phyloP scores from a whole-genome alignment of 2,888 invertebrate genomes.

The Eupelmus urozonus region DNA sequence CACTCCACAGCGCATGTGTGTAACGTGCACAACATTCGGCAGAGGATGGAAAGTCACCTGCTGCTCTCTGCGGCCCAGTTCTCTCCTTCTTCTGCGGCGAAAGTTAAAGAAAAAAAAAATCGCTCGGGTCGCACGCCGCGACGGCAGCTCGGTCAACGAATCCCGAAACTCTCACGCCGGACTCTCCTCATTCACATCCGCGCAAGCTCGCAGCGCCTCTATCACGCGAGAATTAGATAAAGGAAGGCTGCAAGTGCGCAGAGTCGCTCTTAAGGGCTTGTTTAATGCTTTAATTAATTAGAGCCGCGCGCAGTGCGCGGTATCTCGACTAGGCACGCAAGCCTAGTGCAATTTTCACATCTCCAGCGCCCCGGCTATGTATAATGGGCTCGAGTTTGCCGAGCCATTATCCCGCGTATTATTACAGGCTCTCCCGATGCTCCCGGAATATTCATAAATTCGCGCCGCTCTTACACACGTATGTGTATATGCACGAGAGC shows the following conservation, averaged over 20 bases:
- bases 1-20: too few relatives aligned
- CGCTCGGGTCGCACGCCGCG: neutral
- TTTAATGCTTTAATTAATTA: slow-evolving; percentile 35
- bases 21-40: neutral
- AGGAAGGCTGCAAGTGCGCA: neutral
- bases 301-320: neutral
- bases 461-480: neutral
- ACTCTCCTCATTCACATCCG: neutral
- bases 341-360: slow-evolving; percentile 5
- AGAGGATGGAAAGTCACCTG: slow-evolving; percentile 54
- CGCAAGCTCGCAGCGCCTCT: too few relatives aligned
- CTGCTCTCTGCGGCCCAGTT: slow-evolving; percentile 49
- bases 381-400: slow-evolving; percentile 10
- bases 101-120: slow-evolving; percentile 42
- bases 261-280: slow-evolving; percentile 14
- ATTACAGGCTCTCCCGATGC: too few relatives aligned
- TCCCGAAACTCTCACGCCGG: neutral
- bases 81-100: slow-evolving; percentile 25
- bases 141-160: neutral
- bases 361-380: neutral
- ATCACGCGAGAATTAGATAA: neutral
- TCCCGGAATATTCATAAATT: slow-evolving; percentile 45
- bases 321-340: slow-evolving; percentile 3
- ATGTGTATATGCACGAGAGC: neutral
- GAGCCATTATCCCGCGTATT: slow-evolving; percentile 5